Evolutionary conservation across 2,888 invertebrate genomes (phyloP).

Genomic region (Icerya purchasi): DNA sequence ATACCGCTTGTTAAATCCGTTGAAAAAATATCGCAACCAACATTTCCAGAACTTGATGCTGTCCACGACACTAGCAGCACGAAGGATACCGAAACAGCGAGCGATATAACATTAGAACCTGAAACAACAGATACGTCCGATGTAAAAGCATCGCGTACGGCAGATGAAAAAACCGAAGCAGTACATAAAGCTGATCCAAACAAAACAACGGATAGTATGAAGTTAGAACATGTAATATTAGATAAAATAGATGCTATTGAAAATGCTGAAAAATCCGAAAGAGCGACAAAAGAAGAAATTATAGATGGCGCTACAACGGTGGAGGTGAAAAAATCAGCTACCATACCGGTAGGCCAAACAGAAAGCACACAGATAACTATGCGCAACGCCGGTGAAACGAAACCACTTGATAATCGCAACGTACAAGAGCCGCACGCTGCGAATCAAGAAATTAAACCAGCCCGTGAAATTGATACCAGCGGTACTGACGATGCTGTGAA

Average conservation of each 20-base stretch:
- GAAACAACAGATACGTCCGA: neutral
- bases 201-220: neutral
- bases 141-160: too few species aligned
- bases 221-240: neutral
- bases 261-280: too few species aligned
- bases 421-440: too few species aligned
- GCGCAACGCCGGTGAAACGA: slow-evolving; percentile 22
- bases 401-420: too few species aligned
- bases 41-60: too few species aligned
- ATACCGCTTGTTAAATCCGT: too few species aligned
- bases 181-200: neutral
- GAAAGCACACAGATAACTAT: slow-evolving; percentile 28
- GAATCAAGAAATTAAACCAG: too few species aligned
- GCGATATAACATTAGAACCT: neutral
- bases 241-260: neutral
- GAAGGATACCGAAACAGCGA: neutral
- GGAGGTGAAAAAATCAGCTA: neutral
- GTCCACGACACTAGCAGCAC: too few species aligned
- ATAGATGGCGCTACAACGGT: neutral
- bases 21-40: too few species aligned
- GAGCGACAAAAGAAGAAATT: too few species aligned
- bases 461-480: too few species aligned
- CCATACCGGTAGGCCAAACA: neutral
- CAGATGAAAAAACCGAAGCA: neutral
- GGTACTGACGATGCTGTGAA: too few species aligned